phyloP scores from a whole-genome alignment of 2,113 vertebrate species.

The Nycticorax nycticorax region DNA sequence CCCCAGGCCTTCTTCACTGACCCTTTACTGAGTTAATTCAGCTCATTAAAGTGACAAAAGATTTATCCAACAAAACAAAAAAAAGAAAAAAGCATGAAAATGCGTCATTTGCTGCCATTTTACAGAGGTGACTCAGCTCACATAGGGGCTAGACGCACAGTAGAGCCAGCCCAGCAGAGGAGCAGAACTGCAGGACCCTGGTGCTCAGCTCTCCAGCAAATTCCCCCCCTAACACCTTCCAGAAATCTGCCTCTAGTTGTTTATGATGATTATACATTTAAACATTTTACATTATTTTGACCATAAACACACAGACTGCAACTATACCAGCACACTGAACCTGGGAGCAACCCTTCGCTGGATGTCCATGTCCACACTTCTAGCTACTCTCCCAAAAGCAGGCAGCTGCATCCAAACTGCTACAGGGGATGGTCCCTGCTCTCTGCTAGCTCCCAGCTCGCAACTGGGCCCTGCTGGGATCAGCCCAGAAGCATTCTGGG shows the following conservation, averaged over 20 bases:
- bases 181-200: not conserved
- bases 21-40: not conserved
- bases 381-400: not conserved
- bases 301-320: not conserved
- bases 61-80: not conserved
- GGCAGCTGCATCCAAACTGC: not conserved
- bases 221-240: not conserved
- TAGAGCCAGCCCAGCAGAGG: not conserved
- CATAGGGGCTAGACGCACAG: rapidly evolving
- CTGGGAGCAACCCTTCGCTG: rapidly evolving
- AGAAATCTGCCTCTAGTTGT: not conserved
- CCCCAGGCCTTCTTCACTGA: not conserved
- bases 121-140: not conserved
- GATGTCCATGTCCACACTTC: not conserved
- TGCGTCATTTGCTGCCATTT: not conserved
- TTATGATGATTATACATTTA: not conserved
- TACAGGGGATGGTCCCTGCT: rapidly evolving
- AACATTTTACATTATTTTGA: not conserved
- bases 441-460: not conserved
- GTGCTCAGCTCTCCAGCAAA: not conserved
- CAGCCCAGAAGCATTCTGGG: not conserved
- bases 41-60: not conserved
- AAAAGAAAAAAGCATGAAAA: not conserved
- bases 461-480: not conserved
- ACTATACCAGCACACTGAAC: not conserved